A percentile compares a stretch with the other conserved stretches of the same genome.
These are phyloP conservation scores for Zaprionus capensis DNA, from an alignment of 1,140 invertebrate genomes.

Conservation along the genomic window DNA sequence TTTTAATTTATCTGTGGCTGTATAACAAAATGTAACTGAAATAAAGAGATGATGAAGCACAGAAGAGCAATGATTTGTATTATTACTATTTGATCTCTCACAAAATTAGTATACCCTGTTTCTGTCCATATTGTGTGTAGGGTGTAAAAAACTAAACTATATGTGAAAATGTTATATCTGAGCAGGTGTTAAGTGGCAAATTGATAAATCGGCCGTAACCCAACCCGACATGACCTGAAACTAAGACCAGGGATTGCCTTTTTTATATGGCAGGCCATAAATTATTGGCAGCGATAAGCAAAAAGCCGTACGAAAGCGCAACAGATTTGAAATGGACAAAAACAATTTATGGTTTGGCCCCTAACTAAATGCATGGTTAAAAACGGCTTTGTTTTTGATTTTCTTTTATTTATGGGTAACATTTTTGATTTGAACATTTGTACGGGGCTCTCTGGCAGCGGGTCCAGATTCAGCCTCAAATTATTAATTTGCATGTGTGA, in stretches of 20 bases:
- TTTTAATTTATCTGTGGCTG: too few species aligned
- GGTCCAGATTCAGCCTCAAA: slow-evolving; percentile 44
- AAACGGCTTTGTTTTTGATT: slow-evolving; percentile 40
- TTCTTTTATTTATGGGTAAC: slow-evolving; percentile 74
- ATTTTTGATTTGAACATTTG: slow-evolving; percentile 66
- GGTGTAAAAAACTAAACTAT: slow-evolving; percentile 13
- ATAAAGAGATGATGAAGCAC: too few species aligned
- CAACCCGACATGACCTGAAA: slow-evolving; percentile 5
- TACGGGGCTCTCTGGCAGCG: background rate
- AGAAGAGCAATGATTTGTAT: too few species aligned
- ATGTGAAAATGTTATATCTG: slow-evolving; percentile 1
- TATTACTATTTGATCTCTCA: too few species aligned
- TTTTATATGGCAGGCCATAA: slow-evolving; percentile 69
- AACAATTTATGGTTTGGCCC: slow-evolving; percentile 65
- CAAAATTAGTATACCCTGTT: too few species aligned
- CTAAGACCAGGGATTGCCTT: slow-evolving; percentile 55
- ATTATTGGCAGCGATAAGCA: slow-evolving; percentile 70
- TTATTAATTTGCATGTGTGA: slow-evolving; percentile 82
- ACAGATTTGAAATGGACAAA: slow-evolving; percentile 68
- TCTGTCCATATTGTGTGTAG: too few species aligned
- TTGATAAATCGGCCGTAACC: slow-evolving; percentile 52
- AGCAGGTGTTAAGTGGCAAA: slow-evolving; percentile 69
- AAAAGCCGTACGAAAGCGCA: slow-evolving; percentile 68
- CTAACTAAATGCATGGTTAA: slow-evolving; percentile 20
- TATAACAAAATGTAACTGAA: too few species aligned